A percentile compares a stretch with the other conserved stretches of the same genome.
Evolutionary conservation across 2,797 vertebrate species (phyloP).

Genomic region (Coreius guichenoti): DNA sequence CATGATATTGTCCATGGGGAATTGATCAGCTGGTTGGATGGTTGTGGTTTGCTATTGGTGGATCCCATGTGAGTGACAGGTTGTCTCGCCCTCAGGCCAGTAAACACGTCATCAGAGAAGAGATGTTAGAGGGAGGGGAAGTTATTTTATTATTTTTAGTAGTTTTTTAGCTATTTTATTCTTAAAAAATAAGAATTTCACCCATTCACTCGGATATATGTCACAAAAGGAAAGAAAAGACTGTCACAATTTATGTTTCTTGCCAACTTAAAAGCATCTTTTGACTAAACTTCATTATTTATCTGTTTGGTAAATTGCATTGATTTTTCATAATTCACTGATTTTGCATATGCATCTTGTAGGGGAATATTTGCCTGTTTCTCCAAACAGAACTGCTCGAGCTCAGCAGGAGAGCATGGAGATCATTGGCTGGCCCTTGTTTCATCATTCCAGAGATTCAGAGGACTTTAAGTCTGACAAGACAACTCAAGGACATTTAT

Average conservation of each 20-base stretch:
- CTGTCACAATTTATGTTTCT: background rate
- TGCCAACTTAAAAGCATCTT: background rate
- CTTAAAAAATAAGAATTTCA: too few species aligned
- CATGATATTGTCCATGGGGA: background rate
- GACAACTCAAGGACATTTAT: conserved; percentile 3
- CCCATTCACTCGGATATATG: too few species aligned
- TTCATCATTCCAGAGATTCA: background rate
- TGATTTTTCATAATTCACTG: background rate
- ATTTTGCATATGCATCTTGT: background rate
- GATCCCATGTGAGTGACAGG: too few species aligned
- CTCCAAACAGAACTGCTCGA: background rate
- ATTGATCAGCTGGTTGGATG: background rate
- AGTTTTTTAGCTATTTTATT: too few species aligned
- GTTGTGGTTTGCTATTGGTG: too few species aligned
- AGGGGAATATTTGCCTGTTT: background rate
- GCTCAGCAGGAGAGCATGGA: background rate
- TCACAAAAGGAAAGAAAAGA: too few species aligned
- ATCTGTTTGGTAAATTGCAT: background rate
- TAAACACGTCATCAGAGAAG: too few species aligned
- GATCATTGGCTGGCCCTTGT: background rate
- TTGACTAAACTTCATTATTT: background rate
- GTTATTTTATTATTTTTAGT: too few species aligned
- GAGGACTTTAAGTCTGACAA: background rate
- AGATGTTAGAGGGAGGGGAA: too few species aligned
- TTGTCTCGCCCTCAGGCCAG: too few species aligned